These are phyloP conservation scores for Melanostigma gelatinosum DNA, from an alignment of 2,113 vertebrate genomes.

Conservation along the genomic window DNA sequence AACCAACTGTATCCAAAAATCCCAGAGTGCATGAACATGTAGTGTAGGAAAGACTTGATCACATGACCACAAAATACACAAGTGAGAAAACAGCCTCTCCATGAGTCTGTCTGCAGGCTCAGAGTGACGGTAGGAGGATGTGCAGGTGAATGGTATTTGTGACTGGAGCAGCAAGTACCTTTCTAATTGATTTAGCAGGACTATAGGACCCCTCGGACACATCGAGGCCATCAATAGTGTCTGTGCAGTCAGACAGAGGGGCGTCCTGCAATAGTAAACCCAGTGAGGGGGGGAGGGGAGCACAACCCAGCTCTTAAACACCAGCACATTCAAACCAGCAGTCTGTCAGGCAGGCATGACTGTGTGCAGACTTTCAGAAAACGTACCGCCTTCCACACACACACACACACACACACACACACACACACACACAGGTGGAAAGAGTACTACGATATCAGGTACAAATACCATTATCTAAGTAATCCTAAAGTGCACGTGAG, in stretches of 20 bases:
- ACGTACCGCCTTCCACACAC: constrained; percentile 34
- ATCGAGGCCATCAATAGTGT: constrained; percentile 99
- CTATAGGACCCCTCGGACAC: constrained; percentile 96
- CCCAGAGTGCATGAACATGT: neutral
- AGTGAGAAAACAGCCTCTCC: neutral
- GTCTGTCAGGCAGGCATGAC: constrained; percentile 35
- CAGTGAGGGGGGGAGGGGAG: constrained; percentile 88
- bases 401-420: too few species aligned
- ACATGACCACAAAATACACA: neutral
- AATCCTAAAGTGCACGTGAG: neutral
- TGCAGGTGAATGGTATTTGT: constrained; percentile 50
- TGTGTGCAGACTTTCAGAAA: constrained; percentile 31
- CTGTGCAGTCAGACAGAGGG: constrained; percentile 99
- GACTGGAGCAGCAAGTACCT: constrained; percentile 92
- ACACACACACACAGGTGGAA: constrained; percentile 59
- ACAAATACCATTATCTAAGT: neutral
- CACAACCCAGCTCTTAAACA: constrained; percentile 82
- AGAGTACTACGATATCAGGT: constrained; percentile 8
- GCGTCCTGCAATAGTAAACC: constrained; percentile 98
- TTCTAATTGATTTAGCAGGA: constrained; percentile 98
- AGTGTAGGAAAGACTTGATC: neutral
- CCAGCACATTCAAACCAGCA: constrained; percentile 55
- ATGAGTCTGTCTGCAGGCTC: constrained; percentile 11
- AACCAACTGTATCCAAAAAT: neutral
- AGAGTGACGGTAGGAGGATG: constrained; percentile 34